phyloP scores from a whole-genome alignment of 1,140 invertebrate species.

The Scylla paramamosain region DNA sequence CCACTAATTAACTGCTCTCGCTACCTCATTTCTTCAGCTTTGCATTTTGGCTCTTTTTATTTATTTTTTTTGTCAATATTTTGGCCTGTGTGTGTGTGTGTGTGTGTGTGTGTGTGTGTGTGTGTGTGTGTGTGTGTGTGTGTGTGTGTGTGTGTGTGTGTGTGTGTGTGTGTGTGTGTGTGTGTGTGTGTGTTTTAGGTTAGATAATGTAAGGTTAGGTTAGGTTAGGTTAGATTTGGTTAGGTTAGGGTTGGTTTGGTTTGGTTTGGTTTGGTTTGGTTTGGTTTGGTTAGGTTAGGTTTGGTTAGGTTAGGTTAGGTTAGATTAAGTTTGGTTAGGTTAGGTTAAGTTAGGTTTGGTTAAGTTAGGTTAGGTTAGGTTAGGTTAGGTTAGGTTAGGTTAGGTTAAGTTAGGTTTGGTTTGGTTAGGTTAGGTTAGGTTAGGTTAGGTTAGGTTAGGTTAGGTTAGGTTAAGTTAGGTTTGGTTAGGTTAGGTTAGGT shows the following conservation, averaged over 20 bases:
- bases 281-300: background rate
- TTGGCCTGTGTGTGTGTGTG: too few species aligned
- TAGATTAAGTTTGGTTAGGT: too few species aligned
- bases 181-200: too few species aligned
- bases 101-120: too few species aligned
- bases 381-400: background rate
- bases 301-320: too few species aligned
- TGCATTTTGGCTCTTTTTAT: background rate
- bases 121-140: too few species aligned
- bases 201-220: background rate
- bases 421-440: background rate
- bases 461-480: background rate
- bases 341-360: background rate
- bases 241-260: background rate
- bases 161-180: background rate
- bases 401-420: too few species aligned
- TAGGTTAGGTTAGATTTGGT: background rate
- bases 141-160: too few species aligned
- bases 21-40: background rate
- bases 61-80: too few species aligned
- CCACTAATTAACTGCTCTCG: background rate
- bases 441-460: background rate
- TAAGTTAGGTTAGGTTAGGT: background rate
- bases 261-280: background rate
- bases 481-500: too few species aligned